Conservation (phyloP, 2,113 vertebrate species). For the Tor tambroides region DNA sequence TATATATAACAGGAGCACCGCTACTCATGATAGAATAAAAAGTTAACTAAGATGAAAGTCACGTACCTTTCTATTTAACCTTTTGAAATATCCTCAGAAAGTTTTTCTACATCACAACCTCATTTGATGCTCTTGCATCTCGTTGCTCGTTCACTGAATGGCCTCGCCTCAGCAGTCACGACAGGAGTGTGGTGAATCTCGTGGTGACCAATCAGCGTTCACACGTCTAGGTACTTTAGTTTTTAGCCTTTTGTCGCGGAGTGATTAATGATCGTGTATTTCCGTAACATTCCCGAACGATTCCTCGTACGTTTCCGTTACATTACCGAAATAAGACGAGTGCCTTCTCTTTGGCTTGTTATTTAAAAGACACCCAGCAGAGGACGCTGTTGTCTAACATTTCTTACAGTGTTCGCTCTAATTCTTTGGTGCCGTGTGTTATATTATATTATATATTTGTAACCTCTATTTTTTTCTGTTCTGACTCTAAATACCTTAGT, state of each 20-base stretch:
- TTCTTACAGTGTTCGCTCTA: no score
- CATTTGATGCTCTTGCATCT: background rate
- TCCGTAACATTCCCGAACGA: conserved; percentile 5
- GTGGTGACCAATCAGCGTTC: background rate
- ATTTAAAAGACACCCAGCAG: background rate
- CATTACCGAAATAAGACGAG: background rate
- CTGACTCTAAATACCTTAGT: background rate
- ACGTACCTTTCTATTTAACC: conserved; percentile 19
- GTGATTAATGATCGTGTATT: conserved; percentile 21
- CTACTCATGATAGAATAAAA: background rate
- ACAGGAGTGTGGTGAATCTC: background rate
- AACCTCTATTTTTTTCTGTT: no score
- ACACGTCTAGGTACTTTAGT: background rate
- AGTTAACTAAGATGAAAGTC: background rate
- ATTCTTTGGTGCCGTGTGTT: no score
- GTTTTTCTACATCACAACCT: conserved; percentile 9
- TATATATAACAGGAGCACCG: background rate
- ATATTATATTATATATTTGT: no score
- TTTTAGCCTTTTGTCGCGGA: background rate
- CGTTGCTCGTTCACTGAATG: background rate
- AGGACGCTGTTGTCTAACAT: background rate
- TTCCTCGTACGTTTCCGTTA: conserved; percentile 3
- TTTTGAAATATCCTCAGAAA: background rate
- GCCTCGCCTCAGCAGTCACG: background rate
- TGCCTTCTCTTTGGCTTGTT: background rate